Percentiles rank a stretch among this genome's conserved stretches.
Evolutionary conservation across 2,888 invertebrate species (phyloP).

Genomic region (Autographa gamma): DNA sequence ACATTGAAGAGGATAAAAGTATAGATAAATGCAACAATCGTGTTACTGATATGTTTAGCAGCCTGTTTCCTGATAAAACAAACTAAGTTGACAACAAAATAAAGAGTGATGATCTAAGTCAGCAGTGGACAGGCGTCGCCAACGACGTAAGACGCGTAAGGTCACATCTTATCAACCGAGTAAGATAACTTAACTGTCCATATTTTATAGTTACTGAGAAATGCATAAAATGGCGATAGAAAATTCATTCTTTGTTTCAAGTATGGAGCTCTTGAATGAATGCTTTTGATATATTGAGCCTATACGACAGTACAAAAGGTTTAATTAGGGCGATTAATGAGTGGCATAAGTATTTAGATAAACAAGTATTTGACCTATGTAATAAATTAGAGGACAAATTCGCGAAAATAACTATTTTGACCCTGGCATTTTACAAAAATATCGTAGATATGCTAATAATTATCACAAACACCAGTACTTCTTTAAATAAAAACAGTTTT

Average conservation of each 20-base stretch:
- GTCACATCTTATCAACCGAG: constrained; percentile 49
- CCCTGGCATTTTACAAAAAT: constrained; percentile 22
- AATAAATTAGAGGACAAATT: constrained; percentile 15
- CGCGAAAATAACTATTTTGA: background rate
- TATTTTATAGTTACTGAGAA: constrained; percentile 36
- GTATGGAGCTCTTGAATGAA: background rate
- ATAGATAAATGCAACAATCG: constrained; percentile 31
- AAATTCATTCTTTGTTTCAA: constrained; percentile 1
- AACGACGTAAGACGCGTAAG: constrained; percentile 42
- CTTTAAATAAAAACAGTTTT: background rate
- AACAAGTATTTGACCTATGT: constrained; percentile 13
- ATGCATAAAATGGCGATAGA: constrained; percentile 21
- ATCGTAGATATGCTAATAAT: constrained; percentile 24
- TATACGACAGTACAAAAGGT: background rate
- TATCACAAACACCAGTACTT: too few relatives aligned
- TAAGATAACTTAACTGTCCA: constrained; percentile 40
- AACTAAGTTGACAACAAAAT: constrained; percentile 23
- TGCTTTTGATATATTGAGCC: background rate
- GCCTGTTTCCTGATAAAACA: constrained; percentile 22
- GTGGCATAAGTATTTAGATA: constrained; percentile 11
- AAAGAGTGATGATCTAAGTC: constrained; percentile 33
- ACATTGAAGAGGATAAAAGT: constrained; percentile 18
- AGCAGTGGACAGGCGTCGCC: constrained; percentile 20
- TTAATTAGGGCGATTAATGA: background rate
- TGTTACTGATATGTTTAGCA: constrained; percentile 7